phyloP scores from a whole-genome alignment of 2,113 vertebrate genomes.

The Mustela nigripes region DNA sequence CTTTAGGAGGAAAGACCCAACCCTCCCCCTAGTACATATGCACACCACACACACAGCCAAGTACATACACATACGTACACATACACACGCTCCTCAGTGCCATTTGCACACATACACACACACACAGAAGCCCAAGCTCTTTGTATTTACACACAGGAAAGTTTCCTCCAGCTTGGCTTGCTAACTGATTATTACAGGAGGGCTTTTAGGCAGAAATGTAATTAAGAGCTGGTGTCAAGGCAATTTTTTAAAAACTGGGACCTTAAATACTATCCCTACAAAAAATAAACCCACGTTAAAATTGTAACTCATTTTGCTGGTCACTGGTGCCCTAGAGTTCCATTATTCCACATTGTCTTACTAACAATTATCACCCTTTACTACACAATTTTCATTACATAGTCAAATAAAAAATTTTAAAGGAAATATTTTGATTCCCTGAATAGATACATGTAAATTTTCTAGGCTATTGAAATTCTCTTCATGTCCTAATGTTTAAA shows the following conservation, averaged over 20 bases:
- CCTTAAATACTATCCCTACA: constrained; percentile 13
- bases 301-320: not conserved
- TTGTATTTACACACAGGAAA: constrained; percentile 10
- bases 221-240: constrained; percentile 43
- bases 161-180: not conserved
- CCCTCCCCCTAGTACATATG: not conserved
- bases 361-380: not conserved
- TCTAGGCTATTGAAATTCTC: constrained; percentile 45
- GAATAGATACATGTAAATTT: constrained; percentile 44
- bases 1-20: constrained; percentile 41
- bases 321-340: not conserved
- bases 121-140: not conserved
- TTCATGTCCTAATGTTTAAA: not conserved
- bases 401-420: constrained; percentile 50
- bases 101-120: not conserved
- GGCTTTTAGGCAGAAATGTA: constrained; percentile 40
- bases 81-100: not conserved
- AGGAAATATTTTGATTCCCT: constrained; percentile 34
- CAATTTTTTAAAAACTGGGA: not conserved
- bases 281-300: constrained; percentile 22
- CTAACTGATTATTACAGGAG: constrained; percentile 43
- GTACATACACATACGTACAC: not conserved
- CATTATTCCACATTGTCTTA: not conserved
- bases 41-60: not conserved
- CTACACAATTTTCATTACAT: constrained; percentile 34